Evolutionary conservation across 2,113 vertebrate species (phyloP), one percentile per base, ranked within the genome.

Genomic region (Brachyhypopomus gauderio): DNA sequence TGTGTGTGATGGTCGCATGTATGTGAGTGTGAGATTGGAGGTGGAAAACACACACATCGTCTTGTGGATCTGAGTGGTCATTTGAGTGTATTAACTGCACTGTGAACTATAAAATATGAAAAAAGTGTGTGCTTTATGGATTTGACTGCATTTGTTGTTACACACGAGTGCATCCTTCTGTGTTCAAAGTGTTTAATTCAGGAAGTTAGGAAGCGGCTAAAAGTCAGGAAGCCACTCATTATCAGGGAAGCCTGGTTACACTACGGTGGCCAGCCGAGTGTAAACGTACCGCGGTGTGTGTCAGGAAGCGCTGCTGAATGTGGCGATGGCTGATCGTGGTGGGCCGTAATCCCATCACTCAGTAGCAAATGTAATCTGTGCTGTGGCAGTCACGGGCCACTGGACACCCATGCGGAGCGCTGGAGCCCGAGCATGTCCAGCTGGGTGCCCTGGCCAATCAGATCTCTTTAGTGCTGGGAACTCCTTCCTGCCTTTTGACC

Each of bases 211-310:
- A 6, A 41, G 38, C n/a, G 17, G 38, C 30, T 30, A 1, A 30
- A 30, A 67, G 48, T 66, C n/a, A 25, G 17, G n/a, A 16, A 81
- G 38, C 66, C 25, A 22, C 1, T 22, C 74, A 78, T 59, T 59
- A 17, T 55, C 84, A 83, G 48, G 72, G 86, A 85, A 19, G 76
- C 82, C 85, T 62, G 36, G 89, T 92, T 87, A 84, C 85, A 90
- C 90, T 88, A 90, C 82, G 72, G 64, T 23, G 41, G 87, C 75
- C 89, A 91, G 91, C 92, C 92, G 90, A 93, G 91, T 92, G 88
- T 90, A 85, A 90, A 89, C 56, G 58, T 80, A 81, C 76, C 79
- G 86, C 89, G 84, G 86, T 90, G 84, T 89, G 85, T 84, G 82
- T 84, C 9, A 81, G 81, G 88, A 87, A 90, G 86, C 87, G 87